A percentile compares a stretch with the other conserved stretches of the same genome.
phyloP scores from a whole-genome alignment of 2,888 invertebrate genomes.

The Pemphredon lugubris region DNA sequence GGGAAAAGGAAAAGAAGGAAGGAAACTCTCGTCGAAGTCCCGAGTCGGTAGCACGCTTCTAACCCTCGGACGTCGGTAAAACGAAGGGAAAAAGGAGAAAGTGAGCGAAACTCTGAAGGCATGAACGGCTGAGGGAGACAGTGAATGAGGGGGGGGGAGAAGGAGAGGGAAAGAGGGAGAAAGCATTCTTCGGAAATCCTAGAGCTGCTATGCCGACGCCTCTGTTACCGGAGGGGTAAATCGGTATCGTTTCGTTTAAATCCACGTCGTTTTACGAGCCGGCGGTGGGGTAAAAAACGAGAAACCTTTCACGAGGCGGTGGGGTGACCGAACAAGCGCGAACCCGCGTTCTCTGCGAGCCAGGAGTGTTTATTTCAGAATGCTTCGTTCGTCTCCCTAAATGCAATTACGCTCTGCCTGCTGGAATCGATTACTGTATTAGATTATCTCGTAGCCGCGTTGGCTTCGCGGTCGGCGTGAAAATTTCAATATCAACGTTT shows the following conservation, averaged over 20 bases:
- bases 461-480: constrained; percentile 34
- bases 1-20: constrained; percentile 15
- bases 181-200: constrained; percentile 56
- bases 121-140: constrained; percentile 12
- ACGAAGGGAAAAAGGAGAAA: constrained; percentile 6
- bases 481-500: constrained; percentile 21
- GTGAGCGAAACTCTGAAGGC: constrained; percentile 10
- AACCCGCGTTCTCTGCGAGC: constrained; percentile 1
- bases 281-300: constrained; percentile 19
- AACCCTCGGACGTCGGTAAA: too few relatives aligned
- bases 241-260: constrained; percentile 60
- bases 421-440: constrained; percentile 59
- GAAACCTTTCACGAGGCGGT: constrained; percentile 52
- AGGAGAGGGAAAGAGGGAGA: constrained; percentile 13
- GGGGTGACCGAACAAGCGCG: constrained; percentile 8
- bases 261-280: constrained; percentile 59
- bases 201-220: constrained; percentile 46
- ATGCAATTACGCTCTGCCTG: constrained; percentile 56
- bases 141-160: constrained; percentile 22
- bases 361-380: constrained; percentile 55
- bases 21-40: constrained; percentile 51
- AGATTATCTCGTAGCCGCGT: constrained; percentile 44
- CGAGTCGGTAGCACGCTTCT: constrained; percentile 38
- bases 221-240: constrained; percentile 51
- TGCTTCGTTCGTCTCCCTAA: constrained; percentile 49